phyloP scores from a whole-genome alignment of 2,888 invertebrate genomes.

The Hartigia nigra region DNA sequence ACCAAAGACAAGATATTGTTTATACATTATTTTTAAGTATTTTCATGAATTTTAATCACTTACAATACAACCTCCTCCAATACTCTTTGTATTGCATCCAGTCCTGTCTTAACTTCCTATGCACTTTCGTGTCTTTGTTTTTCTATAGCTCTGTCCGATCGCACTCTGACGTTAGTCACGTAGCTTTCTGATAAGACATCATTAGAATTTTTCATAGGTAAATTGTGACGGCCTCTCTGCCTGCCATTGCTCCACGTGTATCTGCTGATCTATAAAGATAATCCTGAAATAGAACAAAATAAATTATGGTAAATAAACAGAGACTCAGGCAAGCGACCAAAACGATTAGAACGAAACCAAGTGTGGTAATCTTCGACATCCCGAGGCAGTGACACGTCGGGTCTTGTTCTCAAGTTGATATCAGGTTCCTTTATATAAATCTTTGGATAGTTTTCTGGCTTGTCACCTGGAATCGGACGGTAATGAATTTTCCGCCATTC shows the following conservation, averaged over 20 bases:
- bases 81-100: neutral
- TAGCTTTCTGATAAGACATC: neutral
- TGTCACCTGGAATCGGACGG: neutral
- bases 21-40: neutral
- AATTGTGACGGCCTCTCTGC: neutral
- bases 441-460: neutral
- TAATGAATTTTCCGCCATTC: neutral
- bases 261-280: neutral
- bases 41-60: neutral
- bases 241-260: neutral
- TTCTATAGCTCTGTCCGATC: neutral
- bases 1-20: neutral
- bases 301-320: neutral
- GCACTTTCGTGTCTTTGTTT: neutral
- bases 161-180: neutral
- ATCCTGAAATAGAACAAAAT: neutral
- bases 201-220: neutral
- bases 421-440: neutral
- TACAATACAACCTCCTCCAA: neutral
- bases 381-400: neutral
- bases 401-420: neutral
- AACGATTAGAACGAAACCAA: neutral
- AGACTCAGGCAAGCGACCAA: neutral
- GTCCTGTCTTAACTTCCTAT: neutral
- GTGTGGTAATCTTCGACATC: neutral